Evolutionary conservation across 2,888 invertebrate genomes (phyloP), one percentile per base, ranked within the genome.

Genomic region (Ectropis crepuscularia): DNA sequence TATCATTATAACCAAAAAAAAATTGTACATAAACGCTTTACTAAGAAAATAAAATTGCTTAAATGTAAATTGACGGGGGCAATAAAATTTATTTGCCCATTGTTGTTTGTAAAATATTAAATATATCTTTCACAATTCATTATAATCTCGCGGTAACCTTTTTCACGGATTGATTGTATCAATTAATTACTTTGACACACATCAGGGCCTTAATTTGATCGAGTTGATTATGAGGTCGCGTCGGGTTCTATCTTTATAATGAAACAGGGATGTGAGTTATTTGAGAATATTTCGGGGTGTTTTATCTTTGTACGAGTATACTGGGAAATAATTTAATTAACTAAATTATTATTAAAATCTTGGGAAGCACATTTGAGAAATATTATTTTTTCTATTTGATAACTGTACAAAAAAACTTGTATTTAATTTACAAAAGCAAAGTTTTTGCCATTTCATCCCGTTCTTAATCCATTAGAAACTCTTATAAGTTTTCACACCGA

Each of bases 171-270:
- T 65, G 63, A 68, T 53, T 53, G 43, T 48, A 55, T 55, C 43
- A 53, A 43, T 66, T 66, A 53, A 68, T 71, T 46, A 67, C 53
- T 71, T 55, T 64, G 54, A 61, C 54, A 66, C 69, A 72, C 53
- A 68, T 57, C 57, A 51, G 57, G 62, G 50, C 53, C 53, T 41
- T 71, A 61, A 67, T 39, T 62, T 63, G 67, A 71, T 69, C 69
- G 61, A 43, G 59, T 69, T 60, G 54, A 67, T 69, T 65, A 71
- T 61, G 61, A 47, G 47, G n/a, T 11, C 41, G 16, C 57, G 46
- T 12, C 51, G 10, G 37, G 42, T 38, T 62, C 57, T 57, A 57
- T 53, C 47, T 57, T 42, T 41, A 46, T 38, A 55, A 61, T 57
- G 28, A 55, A 54, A 61, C 6, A n/a, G 50, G 9, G 6, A 39